These are phyloP conservation scores for Trichosurus vulpecula DNA, from an alignment of 2,797 vertebrate species.

Conservation along the genomic window DNA sequence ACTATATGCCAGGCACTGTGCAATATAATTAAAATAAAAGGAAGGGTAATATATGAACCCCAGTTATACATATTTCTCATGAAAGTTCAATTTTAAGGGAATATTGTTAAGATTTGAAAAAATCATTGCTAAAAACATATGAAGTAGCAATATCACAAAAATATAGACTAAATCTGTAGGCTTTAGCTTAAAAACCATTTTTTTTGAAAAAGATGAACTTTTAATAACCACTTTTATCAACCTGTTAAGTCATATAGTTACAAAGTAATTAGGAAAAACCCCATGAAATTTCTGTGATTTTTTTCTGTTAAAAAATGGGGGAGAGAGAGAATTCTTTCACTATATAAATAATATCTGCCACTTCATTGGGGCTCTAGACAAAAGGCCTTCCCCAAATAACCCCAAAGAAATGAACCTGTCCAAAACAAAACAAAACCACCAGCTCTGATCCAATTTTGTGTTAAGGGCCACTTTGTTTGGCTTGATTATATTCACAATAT, in stretches of 20 bases:
- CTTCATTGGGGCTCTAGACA: constrained; percentile 80
- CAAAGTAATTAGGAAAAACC: constrained; percentile 86
- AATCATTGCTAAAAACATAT: too few species aligned
- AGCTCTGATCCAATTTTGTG: constrained; percentile 68
- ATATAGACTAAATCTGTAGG: too few species aligned
- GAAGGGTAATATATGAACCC: too few species aligned
- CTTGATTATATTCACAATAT: constrained; percentile 40
- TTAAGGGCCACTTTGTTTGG: constrained; percentile 68
- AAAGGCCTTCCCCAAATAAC: constrained; percentile 66
- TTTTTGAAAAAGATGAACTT: too few species aligned
- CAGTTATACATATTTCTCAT: too few species aligned
- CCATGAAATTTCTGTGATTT: constrained; percentile 81
- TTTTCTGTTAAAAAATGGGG: constrained; percentile 75
- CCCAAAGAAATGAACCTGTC: background rate
- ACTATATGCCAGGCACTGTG: too few species aligned
- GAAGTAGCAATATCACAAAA: too few species aligned
- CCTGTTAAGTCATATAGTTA: constrained; percentile 87
- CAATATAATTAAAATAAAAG: too few species aligned
- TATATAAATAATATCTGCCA: constrained; percentile 86
- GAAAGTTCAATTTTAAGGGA: too few species aligned
- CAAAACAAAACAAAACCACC: constrained; percentile 42
- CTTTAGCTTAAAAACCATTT: too few species aligned
- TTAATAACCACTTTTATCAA: constrained; percentile 88
- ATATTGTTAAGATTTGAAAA: too few species aligned
- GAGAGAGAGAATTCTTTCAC: constrained; percentile 79